phyloP scores from a whole-genome alignment of 2,113 vertebrate species.

The Malurus cyaneus region DNA sequence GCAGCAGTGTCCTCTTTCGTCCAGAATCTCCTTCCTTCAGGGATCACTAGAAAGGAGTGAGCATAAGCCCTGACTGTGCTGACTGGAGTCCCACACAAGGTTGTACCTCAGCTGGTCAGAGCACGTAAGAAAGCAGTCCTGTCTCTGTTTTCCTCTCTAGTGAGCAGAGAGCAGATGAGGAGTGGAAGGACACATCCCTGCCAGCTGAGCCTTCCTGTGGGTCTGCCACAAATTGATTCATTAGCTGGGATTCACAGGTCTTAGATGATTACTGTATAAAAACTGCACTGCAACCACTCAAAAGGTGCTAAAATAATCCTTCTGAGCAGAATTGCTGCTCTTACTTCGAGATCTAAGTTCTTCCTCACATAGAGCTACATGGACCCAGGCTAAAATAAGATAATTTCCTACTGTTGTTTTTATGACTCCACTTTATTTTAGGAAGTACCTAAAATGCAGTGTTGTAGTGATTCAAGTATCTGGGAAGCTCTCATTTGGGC shows the following conservation, averaged over 20 bases:
- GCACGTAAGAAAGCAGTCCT: background rate
- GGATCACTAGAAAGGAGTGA: background rate
- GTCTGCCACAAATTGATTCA: background rate
- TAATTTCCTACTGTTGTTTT: background rate
- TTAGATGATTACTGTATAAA: background rate
- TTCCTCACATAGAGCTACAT: background rate
- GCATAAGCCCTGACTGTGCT: background rate
- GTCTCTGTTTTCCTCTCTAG: background rate
- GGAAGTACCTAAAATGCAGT: background rate
- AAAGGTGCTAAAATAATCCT: background rate
- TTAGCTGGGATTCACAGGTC: background rate
- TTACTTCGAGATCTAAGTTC: background rate
- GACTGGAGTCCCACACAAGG: background rate
- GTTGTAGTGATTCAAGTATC: background rate
- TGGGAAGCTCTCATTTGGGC: background rate
- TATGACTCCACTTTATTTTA: background rate
- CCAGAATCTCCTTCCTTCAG: background rate
- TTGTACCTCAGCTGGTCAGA: background rate
- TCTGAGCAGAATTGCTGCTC: background rate
- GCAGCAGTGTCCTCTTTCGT: background rate
- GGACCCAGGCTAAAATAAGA: background rate
- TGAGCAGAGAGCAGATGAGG: rapidly evolving
- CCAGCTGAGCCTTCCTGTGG: background rate
- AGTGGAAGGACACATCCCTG: background rate
- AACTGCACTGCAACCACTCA: background rate